Conservation (phyloP, 2,797 vertebrate genomes). For the Orientallactaga sibirica region DNA sequence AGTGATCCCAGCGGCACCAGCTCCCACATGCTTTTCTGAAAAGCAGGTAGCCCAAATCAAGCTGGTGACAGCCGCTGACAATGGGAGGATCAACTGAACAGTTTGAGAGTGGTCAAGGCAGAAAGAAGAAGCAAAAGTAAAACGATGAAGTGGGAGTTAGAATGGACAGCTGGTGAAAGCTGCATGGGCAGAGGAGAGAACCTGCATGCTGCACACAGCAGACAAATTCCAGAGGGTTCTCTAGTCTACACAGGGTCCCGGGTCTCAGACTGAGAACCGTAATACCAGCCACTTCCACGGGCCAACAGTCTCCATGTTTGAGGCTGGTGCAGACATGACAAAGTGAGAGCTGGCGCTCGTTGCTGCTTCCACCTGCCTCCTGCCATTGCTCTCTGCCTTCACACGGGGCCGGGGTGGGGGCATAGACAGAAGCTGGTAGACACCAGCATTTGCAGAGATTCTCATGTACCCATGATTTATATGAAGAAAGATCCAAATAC, state of each 20-base stretch:
- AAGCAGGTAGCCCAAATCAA: not conserved
- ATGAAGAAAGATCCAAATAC: too few species aligned
- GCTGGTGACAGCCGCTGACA: not conserved
- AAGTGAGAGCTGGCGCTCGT: not conserved
- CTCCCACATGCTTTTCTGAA: not conserved
- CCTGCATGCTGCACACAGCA: not conserved
- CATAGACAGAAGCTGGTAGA: too few species aligned
- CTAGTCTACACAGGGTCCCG: not conserved
- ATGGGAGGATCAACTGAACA: too few species aligned
- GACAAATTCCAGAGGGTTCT: not conserved
- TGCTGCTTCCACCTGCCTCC: not conserved
- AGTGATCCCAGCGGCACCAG: not conserved
- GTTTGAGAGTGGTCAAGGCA: too few species aligned
- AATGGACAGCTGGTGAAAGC: not conserved
- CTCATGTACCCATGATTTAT: not conserved
- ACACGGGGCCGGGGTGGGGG: too few species aligned
- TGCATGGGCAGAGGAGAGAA: not conserved
- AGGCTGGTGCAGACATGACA: not conserved
- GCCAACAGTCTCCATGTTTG: not conserved
- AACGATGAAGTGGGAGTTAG: not conserved
- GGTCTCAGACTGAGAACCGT: not conserved
- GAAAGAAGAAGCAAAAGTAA: not conserved
- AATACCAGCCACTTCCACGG: not conserved
- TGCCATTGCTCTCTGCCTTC: not conserved
- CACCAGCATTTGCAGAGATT: not conserved